Evolutionary conservation across 2,113 vertebrate species (phyloP).

Genomic region (Dermatemys mawii): DNA sequence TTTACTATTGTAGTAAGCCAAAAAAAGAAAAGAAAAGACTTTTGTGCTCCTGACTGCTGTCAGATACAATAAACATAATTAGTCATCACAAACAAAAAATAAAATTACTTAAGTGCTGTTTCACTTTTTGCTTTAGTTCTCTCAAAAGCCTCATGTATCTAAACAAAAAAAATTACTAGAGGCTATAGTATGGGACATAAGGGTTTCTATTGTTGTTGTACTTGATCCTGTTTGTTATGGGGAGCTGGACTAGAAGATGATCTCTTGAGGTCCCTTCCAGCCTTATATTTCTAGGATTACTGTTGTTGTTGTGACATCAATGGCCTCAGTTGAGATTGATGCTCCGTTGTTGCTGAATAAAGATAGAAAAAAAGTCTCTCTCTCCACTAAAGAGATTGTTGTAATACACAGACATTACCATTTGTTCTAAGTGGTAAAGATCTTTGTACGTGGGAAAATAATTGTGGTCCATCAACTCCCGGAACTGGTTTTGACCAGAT

Average conservation of each 20-base stretch:
- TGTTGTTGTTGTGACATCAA: not conserved
- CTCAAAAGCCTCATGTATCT: not conserved
- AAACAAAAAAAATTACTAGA: not conserved
- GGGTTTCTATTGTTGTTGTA: not conserved
- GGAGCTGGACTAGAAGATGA: not conserved
- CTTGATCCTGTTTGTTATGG: not conserved
- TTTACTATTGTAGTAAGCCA: not conserved
- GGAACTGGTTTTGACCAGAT: not conserved
- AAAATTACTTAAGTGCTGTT: not conserved
- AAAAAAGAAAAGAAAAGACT: not conserved
- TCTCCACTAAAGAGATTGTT: slow-evolving; percentile 16
- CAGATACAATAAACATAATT: not conserved
- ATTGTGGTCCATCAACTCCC: not conserved
- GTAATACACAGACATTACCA: slow-evolving; percentile 17
- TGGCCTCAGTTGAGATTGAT: not conserved
- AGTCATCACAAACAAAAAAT: not conserved
- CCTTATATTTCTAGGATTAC: not conserved
- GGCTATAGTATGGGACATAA: not conserved
- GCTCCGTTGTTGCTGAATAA: not conserved
- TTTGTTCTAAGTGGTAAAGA: slow-evolving; percentile 39
- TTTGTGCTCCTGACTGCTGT: not conserved
- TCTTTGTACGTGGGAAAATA: slow-evolving; percentile 38
- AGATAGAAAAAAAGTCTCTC: not conserved
- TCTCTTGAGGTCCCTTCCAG: not conserved
- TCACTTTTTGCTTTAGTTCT: not conserved